These are phyloP conservation scores for Talpa occidentalis DNA, from an alignment of 2,113 vertebrate species.

Conservation along the genomic window DNA sequence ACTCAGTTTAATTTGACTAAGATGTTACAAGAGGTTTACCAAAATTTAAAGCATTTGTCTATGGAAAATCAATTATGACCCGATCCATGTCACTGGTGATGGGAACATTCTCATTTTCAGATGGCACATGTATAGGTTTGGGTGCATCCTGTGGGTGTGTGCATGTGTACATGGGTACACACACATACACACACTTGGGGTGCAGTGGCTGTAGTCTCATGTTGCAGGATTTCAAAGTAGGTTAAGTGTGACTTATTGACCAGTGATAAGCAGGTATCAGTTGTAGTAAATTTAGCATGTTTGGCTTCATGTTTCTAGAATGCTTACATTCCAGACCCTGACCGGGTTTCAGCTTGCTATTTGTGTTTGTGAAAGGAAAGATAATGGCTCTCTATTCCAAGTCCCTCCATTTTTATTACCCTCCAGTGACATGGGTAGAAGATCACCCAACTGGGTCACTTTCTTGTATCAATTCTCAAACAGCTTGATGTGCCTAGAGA, in stretches of 20 bases:
- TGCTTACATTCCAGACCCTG: not conserved
- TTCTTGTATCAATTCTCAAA: no score
- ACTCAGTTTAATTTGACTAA: conserved; percentile 79
- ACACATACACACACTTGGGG: not conserved
- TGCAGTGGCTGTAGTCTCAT: not conserved
- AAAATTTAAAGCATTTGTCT: conserved; percentile 81
- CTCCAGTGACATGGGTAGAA: not conserved
- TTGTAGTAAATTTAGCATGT: not conserved
- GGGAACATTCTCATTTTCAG: conserved; percentile 16
- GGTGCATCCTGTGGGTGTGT: accelerated
- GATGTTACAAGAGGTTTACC: conserved; percentile 72
- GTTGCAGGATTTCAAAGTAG: not conserved
- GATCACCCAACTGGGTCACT: not conserved
- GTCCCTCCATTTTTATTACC: not conserved
- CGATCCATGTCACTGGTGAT: conserved; percentile 65
- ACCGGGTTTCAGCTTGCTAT: not conserved
- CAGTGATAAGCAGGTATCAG: not conserved
- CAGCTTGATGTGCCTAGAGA: not conserved
- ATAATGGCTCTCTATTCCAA: not conserved
- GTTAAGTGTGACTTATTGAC: not conserved
- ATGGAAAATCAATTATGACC: conserved; percentile 80
- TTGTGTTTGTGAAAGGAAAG: not conserved
- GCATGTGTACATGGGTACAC: no score
- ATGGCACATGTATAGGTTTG: accelerated
- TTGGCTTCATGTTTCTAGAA: not conserved